Conservation (phyloP, 2,888 invertebrate species). For the Ophion ventricosus region DNA sequence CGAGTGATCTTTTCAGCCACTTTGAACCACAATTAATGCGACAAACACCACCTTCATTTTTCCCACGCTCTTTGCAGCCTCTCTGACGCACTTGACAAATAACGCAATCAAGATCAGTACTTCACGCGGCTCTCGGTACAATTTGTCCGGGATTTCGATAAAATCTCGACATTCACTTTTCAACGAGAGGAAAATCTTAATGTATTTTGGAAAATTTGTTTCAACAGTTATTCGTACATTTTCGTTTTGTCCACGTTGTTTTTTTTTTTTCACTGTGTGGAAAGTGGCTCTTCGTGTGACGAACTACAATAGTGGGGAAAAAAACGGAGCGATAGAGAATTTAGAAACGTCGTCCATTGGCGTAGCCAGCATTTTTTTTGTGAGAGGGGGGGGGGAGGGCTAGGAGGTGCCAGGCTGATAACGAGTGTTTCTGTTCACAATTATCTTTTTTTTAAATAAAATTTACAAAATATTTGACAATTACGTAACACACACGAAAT, state of each 20-base stretch:
- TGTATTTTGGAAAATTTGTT: not conserved
- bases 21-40: not conserved
- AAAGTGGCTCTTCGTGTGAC: not conserved
- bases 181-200: not conserved
- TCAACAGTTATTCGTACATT: not conserved
- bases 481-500: no score
- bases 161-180: not conserved
- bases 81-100: slow-evolving; percentile 7
- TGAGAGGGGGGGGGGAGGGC: no score
- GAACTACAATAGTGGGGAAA: not conserved
- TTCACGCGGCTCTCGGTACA: no score
- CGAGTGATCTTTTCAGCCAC: slow-evolving; percentile 7
- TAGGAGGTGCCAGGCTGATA: no score
- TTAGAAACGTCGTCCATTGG: not conserved
- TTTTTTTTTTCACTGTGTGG: not conserved
- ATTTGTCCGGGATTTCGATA: not conserved
- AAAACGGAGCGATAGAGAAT: not conserved
- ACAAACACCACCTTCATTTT: not conserved
- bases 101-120: not conserved
- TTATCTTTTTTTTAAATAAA: no score
- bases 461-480: no score
- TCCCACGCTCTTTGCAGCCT: not conserved
- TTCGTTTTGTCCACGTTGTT: not conserved
- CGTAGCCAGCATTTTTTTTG: no score
- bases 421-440: no score